Evolutionary conservation across 1,140 invertebrate genomes (phyloP).

Genomic region (Eriosoma lanigerum): DNA sequence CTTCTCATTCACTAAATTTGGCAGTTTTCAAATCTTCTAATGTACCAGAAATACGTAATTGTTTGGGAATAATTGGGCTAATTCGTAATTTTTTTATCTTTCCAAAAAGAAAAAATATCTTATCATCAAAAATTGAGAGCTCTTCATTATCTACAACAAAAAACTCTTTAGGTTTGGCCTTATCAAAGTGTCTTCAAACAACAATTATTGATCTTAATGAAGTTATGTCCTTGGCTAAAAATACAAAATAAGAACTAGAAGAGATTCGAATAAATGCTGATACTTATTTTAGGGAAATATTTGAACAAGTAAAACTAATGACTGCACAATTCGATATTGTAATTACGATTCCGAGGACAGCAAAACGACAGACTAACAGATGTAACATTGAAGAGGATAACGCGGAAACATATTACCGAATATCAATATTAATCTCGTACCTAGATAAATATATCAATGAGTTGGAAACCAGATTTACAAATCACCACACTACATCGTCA

Average conservation of each 20-base stretch:
- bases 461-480: conserved; percentile 7
- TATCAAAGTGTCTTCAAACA: neutral
- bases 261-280: no score
- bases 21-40: neutral
- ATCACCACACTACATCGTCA: neutral
- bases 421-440: no score
- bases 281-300: no score
- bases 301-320: neutral
- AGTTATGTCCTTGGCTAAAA: neutral
- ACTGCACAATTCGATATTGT: neutral
- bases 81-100: neutral
- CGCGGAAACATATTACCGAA: neutral
- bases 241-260: neutral
- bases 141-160: no score
- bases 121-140: neutral
- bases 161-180: neutral
- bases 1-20: conserved; percentile 21
- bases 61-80: no score
- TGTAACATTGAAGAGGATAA: neutral
- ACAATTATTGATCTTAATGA: conserved; percentile 11
- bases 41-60: neutral
- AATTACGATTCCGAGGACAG: neutral
- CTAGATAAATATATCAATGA: neutral
- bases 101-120: neutral
- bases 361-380: neutral